phyloP scores from a whole-genome alignment of 30 jellyfish, hydroid and myxozoan genomes.

The Hydractinia symbiolongicarpus region DNA sequence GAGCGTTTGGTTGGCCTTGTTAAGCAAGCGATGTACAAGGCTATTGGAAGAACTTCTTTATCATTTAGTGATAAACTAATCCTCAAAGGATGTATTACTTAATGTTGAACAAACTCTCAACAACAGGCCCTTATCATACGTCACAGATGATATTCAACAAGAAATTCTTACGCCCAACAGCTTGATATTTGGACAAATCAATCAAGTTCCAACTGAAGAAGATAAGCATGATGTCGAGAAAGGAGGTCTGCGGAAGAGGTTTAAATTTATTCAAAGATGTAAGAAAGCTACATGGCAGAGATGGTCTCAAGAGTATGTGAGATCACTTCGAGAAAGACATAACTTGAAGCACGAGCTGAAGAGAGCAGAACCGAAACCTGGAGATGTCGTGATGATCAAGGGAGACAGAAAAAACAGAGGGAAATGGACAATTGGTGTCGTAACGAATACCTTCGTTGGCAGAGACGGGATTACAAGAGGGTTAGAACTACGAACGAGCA shows the following conservation, averaged over 20 bases:
- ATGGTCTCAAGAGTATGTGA: slow-evolving; percentile 47
- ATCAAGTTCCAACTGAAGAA: slow-evolving; percentile 36
- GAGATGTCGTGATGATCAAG: slow-evolving; percentile 64
- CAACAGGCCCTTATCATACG: slow-evolving; percentile 58
- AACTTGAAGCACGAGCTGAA: slow-evolving; percentile 17
- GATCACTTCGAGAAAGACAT: slow-evolving; percentile 52
- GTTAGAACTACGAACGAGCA: slow-evolving; percentile 36
- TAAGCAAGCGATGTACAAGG: slow-evolving; percentile 49
- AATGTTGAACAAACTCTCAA: slow-evolving; percentile 46
- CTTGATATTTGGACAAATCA: slow-evolving; percentile 39
- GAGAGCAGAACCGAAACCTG: slow-evolving; percentile 6
- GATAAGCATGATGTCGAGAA: slow-evolving; percentile 28
- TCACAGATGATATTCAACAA: slow-evolving; percentile 53
- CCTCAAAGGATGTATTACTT: slow-evolving; percentile 30
- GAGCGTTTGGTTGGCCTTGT: slow-evolving; percentile 52
- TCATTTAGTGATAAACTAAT: slow-evolving; percentile 35
- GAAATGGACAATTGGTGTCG: slow-evolving; percentile 41
- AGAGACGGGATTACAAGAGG: slow-evolving; percentile 57
- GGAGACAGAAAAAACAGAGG: slow-evolving; percentile 56
- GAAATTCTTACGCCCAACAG: slow-evolving; percentile 44
- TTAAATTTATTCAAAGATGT: slow-evolving; percentile 39
- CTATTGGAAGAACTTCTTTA: slow-evolving; percentile 40
- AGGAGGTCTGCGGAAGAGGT: slow-evolving; percentile 42
- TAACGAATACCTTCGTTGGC: slow-evolving; percentile 23
- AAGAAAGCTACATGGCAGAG: slow-evolving; percentile 51